These are phyloP conservation scores for Tragelaphus strepsiceros DNA, from an alignment of 2,113 vertebrate species.

Conservation along the genomic window DNA sequence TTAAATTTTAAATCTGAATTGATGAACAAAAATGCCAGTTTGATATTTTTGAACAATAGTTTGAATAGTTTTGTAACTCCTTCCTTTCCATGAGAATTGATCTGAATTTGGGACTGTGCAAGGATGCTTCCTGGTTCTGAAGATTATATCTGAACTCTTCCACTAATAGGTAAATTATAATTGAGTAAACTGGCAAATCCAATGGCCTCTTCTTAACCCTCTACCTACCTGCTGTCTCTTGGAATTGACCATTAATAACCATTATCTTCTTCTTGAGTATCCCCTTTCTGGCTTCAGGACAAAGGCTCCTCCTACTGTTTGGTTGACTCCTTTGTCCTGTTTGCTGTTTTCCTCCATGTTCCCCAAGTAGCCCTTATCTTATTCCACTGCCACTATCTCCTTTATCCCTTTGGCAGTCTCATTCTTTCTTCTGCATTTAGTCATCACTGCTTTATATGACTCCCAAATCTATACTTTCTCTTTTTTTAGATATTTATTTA, in stretches of 20 bases:
- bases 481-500: not conserved
- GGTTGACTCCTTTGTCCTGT: not conserved
- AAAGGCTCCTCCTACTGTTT: not conserved
- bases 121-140: not conserved
- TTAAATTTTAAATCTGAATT: constrained; percentile 87
- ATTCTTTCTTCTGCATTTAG: not conserved
- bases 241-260: not conserved
- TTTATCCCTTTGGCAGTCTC: not conserved
- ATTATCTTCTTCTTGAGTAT: not conserved
- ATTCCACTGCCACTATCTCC: accelerated
- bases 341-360: not conserved
- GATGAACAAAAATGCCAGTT: constrained; percentile 82
- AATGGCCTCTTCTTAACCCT: not conserved
- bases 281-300: not conserved
- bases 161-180: not conserved
- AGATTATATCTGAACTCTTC: not conserved
- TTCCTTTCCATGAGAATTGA: constrained; percentile 68
- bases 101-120: not conserved
- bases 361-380: not conserved
- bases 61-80: constrained; percentile 75
- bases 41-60: constrained; percentile 71
- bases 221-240: not conserved
- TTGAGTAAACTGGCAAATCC: not conserved
- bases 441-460: not conserved
- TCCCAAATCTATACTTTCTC: not conserved